phyloP scores from a whole-genome alignment of 1,140 invertebrate genomes.

The Brachionus sp. region DNA sequence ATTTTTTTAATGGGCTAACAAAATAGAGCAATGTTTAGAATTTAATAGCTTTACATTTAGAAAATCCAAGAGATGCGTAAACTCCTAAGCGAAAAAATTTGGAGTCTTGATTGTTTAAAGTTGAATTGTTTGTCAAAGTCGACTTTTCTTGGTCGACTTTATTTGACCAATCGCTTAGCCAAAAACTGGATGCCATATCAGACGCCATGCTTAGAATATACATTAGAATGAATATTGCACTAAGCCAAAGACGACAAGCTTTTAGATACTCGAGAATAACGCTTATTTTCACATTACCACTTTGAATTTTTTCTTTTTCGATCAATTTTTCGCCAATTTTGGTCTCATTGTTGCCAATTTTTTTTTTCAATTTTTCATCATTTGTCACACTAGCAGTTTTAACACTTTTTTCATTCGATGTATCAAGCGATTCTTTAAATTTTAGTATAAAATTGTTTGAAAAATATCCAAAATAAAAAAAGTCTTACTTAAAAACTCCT shows the following conservation, averaged over 20 bases:
- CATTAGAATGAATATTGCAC: not conserved
- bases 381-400: not conserved
- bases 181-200: conserved; percentile 35
- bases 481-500: not conserved
- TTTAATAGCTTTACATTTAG: conserved; percentile 29
- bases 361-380: not conserved
- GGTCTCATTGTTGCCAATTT: not conserved
- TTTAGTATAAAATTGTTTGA: not conserved
- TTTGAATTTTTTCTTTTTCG: conserved; percentile 46
- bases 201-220: conserved; percentile 2
- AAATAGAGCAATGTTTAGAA: not conserved
- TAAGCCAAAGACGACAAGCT: not conserved
- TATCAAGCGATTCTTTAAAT: not conserved
- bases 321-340: conserved; percentile 42
- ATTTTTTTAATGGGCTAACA: too few species aligned
- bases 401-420: not conserved
- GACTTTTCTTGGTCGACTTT: not conserved
- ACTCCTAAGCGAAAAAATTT: conserved; percentile 48
- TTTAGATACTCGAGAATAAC: conserved; percentile 20
- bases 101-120: not conserved
- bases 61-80: conserved; percentile 50
- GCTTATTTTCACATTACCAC: conserved; percentile 1
- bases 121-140: not conserved
- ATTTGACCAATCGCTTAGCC: conserved; percentile 42
- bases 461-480: not conserved